These are phyloP conservation scores for Terrapene triunguis DNA, from an alignment of 2,113 vertebrate genomes.

Conservation along the genomic window DNA sequence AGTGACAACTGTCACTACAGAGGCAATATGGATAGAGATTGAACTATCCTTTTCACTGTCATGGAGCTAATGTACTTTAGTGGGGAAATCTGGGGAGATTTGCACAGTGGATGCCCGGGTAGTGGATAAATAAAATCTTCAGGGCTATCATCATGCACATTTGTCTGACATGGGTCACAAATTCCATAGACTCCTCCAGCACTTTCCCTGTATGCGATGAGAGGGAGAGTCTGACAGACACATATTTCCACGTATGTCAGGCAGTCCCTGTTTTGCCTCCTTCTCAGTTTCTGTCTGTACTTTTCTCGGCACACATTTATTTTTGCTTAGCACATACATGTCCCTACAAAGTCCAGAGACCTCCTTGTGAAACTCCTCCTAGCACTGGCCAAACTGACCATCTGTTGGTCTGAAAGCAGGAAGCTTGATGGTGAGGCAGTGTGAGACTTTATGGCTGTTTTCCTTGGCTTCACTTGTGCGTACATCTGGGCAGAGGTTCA, in stretches of 20 bases:
- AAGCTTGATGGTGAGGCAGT: background rate
- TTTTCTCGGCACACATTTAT: background rate
- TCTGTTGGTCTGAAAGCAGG: background rate
- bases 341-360: background rate
- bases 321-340: background rate
- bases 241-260: too few relatives aligned
- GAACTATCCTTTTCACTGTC: background rate
- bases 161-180: background rate
- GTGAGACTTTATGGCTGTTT: background rate
- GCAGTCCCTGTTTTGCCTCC: background rate
- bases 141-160: background rate
- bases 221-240: background rate
- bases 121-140: background rate
- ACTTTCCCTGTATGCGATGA: background rate
- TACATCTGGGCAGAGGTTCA: background rate
- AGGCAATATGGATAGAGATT: background rate
- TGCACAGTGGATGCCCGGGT: background rate
- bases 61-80: rapidly evolving
- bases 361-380: background rate
- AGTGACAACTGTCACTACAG: background rate
- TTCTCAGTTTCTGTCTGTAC: background rate
- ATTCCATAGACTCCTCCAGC: background rate
- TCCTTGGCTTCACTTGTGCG: background rate
- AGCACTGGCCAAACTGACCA: background rate
- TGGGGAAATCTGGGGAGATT: background rate